Evolutionary conservation across 2,888 invertebrate species (phyloP), one percentile per base, ranked within the genome.

Genomic region (Tanypteryx hageni): DNA sequence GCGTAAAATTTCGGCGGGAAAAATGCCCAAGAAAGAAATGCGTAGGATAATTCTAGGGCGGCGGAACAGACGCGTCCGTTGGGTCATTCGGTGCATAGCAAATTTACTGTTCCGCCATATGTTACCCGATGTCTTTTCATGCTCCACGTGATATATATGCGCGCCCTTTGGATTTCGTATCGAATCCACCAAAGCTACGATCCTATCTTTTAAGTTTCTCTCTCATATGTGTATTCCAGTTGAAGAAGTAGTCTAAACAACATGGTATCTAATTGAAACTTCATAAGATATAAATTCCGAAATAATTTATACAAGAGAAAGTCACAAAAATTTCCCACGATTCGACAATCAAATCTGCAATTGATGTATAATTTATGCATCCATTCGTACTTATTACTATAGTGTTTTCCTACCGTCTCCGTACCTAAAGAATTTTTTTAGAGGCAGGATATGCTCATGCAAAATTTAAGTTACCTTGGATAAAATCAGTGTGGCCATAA

Each of bases 1-100:
- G 68, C 89, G 89, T 61, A 89, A 89, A 89, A 89, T 89, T 68
- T 89, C 64, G 64, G 64, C 44, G 64, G 89, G 89, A 44, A 61
- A 56, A 89, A 44, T 10, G 64, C 11, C 9, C 9, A 18, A n/a
- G n/a, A 56, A n/a, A 58, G 57, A n/a, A 58, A 58, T 14, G 85
- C 57, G 44, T 18, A n/a, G 18, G 58, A 57, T 22, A 85, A 58
- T 18, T 58, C 22, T 44, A 64, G 64, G 27, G 64, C 31, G 61
- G 44, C 68, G 64, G 64, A 64, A 44, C 89, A 44, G 86, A n/a
- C 68, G 61, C 86, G 13, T 27, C 58, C 31, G 59, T 27, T 68
- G 64, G 64, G 61, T 89, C 64, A 64, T 56, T 16, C 89, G 64
- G 27, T 64, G 89, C 89, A 64, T 64, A 44, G 68, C 44, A 89